phyloP scores from a whole-genome alignment of 2,797 vertebrate species.

The Thripadectes ignobilis region DNA sequence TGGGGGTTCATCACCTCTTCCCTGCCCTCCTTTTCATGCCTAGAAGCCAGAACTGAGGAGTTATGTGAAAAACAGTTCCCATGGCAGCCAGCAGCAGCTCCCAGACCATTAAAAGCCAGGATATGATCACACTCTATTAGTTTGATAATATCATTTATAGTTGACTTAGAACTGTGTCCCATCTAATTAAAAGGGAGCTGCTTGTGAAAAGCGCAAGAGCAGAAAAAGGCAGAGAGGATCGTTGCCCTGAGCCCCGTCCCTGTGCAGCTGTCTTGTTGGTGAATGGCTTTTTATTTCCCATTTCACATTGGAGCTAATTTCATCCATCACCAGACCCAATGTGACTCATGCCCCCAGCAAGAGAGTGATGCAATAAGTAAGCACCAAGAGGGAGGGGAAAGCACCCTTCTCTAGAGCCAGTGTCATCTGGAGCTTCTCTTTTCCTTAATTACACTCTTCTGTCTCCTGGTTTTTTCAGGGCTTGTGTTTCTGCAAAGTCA shows the following conservation, averaged over 20 bases:
- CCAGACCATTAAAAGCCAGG: not conserved
- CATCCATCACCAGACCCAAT: slow-evolving; percentile 3
- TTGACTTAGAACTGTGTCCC: slow-evolving; percentile 20
- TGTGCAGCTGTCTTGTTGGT: not conserved
- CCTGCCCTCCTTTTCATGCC: not conserved
- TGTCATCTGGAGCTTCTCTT: not conserved
- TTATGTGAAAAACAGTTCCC: slow-evolving; percentile 26
- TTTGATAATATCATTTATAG: slow-evolving; percentile 38
- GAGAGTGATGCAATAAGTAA: not conserved
- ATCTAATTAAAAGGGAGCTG: slow-evolving; percentile 54
- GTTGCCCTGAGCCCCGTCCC: not conserved
- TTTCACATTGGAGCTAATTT: slow-evolving; percentile 33
- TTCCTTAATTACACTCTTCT: not conserved
- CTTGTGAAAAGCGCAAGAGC: not conserved
- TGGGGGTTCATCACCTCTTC: not conserved
- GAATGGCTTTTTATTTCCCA: not conserved
- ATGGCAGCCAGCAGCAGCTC: slow-evolving; percentile 54
- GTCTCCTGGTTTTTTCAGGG: not conserved
- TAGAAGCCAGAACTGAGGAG: not conserved
- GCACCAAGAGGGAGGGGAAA: not conserved
- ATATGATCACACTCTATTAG: slow-evolving; percentile 44
- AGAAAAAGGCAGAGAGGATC: not conserved
- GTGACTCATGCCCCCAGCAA: slow-evolving; percentile 14
- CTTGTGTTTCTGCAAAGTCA: not conserved
- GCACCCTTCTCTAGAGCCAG: not conserved